Evolutionary conservation across 2,888 invertebrate species (phyloP), one percentile per base, ranked within the genome.

Genomic region (Pandemis cinnamomeana): DNA sequence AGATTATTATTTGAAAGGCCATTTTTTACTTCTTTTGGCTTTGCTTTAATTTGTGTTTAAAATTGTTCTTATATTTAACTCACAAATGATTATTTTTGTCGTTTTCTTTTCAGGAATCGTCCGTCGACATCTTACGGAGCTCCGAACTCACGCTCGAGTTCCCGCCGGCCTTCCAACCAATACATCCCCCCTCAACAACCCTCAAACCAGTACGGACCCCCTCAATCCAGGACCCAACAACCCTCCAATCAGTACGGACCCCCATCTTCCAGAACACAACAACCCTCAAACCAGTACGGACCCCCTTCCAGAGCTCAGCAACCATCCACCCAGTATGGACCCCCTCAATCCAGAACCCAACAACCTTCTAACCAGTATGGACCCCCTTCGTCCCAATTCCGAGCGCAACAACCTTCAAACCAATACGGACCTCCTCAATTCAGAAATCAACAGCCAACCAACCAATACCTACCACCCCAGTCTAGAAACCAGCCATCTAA

Each of bases 111-210:
- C 79, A 87, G 85, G 77, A 85, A 86, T 62, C 89, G 91, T 61
- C 93, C 92, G 46, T 85, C 91, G 13, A 88, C 86, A 76, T 86
- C 83, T 75, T 95, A 95, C 73, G 88, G 93, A 64, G 86, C 94
- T n/a, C 94, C 93, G 5, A 67, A 63, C 51, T 46, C 63, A 10
- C 67, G 71, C 15, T 62, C 73, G 7, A 66, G 41, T 42, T 72
- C 74, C 13, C 68, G 77, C 20, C 76, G 75, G 20, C 82, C 81
- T 6, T 81, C 82, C 1, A 76, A 77, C 15, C 77, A 76, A 67
- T 81, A 81, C 67, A 79, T 79, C 13, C 36, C 69, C 42, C 10
- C 15, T 27, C 68, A 69, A 27, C 60, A 68, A 53, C 76, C 76
- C 0, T 73, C 72, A 8, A 66, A 15, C 42, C 76, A 76, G 42